Evolutionary conservation across 2,888 invertebrate species (phyloP).

Genomic region (Priocnemis perturbator): DNA sequence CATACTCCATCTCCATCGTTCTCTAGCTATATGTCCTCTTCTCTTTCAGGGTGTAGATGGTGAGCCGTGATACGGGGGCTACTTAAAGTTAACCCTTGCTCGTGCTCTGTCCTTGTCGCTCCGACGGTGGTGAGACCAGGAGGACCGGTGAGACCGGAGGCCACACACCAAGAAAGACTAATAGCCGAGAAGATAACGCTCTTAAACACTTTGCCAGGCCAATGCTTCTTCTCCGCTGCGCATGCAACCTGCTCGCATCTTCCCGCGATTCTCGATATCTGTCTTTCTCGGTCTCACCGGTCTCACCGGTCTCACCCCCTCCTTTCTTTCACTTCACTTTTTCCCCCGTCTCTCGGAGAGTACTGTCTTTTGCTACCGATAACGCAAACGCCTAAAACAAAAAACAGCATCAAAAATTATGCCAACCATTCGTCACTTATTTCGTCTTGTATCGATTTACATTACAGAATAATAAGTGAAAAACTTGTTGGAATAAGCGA

Average conservation of each 20-base stretch:
- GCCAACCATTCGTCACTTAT: no score
- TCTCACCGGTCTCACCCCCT: conserved; percentile 49
- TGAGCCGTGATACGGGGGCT: conserved; percentile 70
- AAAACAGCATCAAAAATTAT: no score
- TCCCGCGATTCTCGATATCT: conserved; percentile 20
- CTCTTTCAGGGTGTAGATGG: conserved; percentile 63
- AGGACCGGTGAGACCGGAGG: conserved; percentile 67
- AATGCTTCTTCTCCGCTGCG: conserved; percentile 67
- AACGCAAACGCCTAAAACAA: no score
- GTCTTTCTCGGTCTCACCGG: conserved; percentile 56
- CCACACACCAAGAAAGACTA: conserved; percentile 75
- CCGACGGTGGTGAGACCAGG: conserved; percentile 35
- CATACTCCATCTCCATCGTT: conserved; percentile 20
- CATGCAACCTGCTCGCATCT: conserved; percentile 59
- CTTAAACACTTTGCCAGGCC: conserved; percentile 74
- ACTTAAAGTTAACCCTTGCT: conserved; percentile 73
- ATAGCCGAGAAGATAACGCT: conserved; percentile 74
- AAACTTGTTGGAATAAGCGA: no score
- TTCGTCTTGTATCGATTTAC: no score
- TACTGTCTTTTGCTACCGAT: no score
- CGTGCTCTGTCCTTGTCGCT: conserved; percentile 40
- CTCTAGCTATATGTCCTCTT: conserved; percentile 51
- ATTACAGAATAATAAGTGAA: no score
- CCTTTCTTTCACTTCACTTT: conserved; percentile 19
- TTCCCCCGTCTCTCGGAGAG: conserved; percentile 18